Base-by-base conservation (phyloP, 2,797 vertebrate genomes). In the Chiroxiphia lanceolata region DNA sequence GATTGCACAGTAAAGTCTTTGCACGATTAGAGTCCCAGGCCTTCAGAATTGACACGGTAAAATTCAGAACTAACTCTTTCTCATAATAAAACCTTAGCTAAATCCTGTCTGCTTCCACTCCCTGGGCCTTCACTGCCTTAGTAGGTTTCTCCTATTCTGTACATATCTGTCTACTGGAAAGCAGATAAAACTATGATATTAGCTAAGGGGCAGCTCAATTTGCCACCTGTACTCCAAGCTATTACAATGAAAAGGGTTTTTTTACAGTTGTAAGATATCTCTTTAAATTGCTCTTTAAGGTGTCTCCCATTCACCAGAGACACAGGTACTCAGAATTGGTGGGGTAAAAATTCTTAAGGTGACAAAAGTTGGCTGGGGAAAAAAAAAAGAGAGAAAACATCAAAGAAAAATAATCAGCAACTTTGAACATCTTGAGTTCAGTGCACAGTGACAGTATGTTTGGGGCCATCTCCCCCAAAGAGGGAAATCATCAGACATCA, bases 171-270 rank as follows among this genome's bases (percentile, higher is more conserved):
- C 85, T 57, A 27, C 44, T 90, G 59, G 51, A 88, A 95, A 83
- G 47, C 77, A 79, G 38, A 26, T 69, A 25, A 83, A 89, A 79
- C 64, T 84, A 61, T 40, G 83, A 64, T 33, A 38, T 87, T 94
- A 92, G 68, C 88, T 94, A 77, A 95, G 76, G 93, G 83, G 68
- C 86, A 68, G 44, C 85, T 94, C 81, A 80, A 77, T 94, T 94
- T 94, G 33, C 80, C 11, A 15, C 68, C 42, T 77, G 17, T 84
- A 80, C 91, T 92, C 78, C 81, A 82, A 65, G 38, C 19, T 59
- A 92, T 93, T 96, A 71, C 29, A 80, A 51, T 34, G 59, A 68
- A 60, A 83, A 85, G 31, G 5, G 15, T 8, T 87, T 84, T 59
- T 86, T 88, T 79, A 61, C 36, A 68, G 7, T 68, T 75, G 38